These are phyloP conservation scores for Hucho hucho DNA, from an alignment of 2,113 vertebrate species.

Conservation along the genomic window DNA sequence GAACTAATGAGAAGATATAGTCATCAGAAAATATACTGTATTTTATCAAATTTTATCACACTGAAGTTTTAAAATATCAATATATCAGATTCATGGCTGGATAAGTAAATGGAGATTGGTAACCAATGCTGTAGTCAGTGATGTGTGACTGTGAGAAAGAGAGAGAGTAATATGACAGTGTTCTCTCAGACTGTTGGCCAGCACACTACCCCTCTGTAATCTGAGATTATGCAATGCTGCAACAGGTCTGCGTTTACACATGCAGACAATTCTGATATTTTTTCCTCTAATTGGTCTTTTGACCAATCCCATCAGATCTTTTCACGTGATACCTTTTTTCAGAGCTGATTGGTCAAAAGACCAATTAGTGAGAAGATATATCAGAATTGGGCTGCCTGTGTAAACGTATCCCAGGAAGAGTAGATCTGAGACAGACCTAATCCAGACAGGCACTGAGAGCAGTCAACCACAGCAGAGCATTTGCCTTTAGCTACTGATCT, in stretches of 20 bases:
- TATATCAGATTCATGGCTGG: no score
- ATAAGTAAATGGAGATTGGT: background rate
- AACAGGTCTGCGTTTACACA: background rate
- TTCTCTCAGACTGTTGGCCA: constrained; percentile 8
- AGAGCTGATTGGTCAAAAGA: no score
- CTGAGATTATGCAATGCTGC: constrained; percentile 60
- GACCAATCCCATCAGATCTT: no score
- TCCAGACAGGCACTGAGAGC: constrained; percentile 11
- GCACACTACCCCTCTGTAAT: constrained; percentile 53
- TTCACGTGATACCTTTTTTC: no score
- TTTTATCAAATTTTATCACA: no score
- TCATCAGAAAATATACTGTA: no score
- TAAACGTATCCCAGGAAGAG: background rate
- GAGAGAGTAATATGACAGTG: background rate
- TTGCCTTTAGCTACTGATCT: background rate
- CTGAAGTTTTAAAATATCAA: no score
- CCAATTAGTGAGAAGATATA: no score
- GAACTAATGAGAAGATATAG: no score
- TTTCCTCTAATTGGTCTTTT: no score
- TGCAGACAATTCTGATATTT: no score
- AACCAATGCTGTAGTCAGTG: background rate
- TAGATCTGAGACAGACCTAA: constrained; percentile 49
- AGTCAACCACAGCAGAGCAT: background rate
- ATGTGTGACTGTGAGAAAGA: background rate
- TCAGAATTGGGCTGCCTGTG: no score